phyloP scores from a whole-genome alignment of 2,113 vertebrate species.

The Phrynosoma blainvillii region DNA sequence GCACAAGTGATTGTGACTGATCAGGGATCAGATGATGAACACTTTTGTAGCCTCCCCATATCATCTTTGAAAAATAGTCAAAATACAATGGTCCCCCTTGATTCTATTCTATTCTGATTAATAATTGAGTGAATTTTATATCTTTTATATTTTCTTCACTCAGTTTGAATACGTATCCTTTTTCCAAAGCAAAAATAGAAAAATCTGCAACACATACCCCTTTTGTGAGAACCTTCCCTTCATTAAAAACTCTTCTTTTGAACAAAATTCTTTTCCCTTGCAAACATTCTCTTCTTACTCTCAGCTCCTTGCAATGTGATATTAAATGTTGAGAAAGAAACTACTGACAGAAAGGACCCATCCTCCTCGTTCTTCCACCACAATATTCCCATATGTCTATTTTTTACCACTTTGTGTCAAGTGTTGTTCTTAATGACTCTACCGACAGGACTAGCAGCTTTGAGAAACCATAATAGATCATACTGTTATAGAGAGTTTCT shows the following conservation, averaged over 20 bases:
- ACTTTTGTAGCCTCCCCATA: not conserved
- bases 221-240: constrained; percentile 33
- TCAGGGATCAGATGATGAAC: not conserved
- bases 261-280: constrained; percentile 12
- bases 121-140: not conserved
- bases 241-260: constrained; percentile 16
- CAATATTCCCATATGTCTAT: not conserved
- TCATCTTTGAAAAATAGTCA: not conserved
- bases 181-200: not conserved
- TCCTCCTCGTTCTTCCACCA: constrained; percentile 18
- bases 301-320: constrained; percentile 19
- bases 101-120: not conserved
- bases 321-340: constrained; percentile 17
- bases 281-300: constrained; percentile 9
- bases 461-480: constrained; percentile 47
- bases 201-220: not conserved
- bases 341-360: not conserved
- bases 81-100: not conserved
- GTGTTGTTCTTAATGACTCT: constrained; percentile 36
- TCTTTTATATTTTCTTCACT: not conserved
- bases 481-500: constrained; percentile 36
- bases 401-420: constrained; percentile 18
- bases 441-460: not conserved
- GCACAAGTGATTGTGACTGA: rapidly evolving
- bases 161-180: not conserved